Evolutionary conservation across 2,113 vertebrate genomes (phyloP), one percentile per base, ranked within the genome.

Genomic region (Chionis minor): DNA sequence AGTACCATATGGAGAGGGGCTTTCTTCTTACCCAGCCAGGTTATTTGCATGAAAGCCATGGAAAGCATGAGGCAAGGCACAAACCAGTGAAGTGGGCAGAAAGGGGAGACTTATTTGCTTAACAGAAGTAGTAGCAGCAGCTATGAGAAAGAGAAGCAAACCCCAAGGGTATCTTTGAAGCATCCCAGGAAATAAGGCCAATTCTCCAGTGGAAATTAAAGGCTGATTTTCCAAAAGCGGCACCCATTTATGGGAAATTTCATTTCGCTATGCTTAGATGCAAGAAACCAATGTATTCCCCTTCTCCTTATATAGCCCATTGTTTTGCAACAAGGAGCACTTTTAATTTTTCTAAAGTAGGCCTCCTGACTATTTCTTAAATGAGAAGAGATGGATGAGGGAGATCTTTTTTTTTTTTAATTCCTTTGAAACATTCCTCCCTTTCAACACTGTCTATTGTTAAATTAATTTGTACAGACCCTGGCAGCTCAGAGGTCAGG

Each of bases 371-470:
- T 93, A 93, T 90, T 95, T 96, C 92, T 95, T 94, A 95, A 95
- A 95, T 65, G 49, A 94, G 91, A 92, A 88, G 90, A 95, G 94
- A 94, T 89, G 90, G 94, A 94, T 91, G 93, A 96, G 71, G 72
- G 85, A 95, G 52, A 38, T 73, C 52, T 95, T 90, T 86, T 85
- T 38, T 55, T 33, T 42, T 49, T 22, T 54, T 49, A 38, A 93
- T 91, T 95, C 94, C 90, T 97, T 98, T 97, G 96, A 94, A 94
- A 93, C 96, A 94, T 96, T 96, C 88, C 55, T 96, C 61, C 85
- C 83, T 96, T 97, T 98, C 96, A 97, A 82, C 63, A 17, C 44
- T 79, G 83, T 61, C 90, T 88, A 77, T 95, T 97, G 89, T 96
- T 94, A 92, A 83, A 92, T 91, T 94, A 96, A 96, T 94, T 92